Evolutionary conservation across 2,888 invertebrate genomes (phyloP), one percentile per base, ranked within the genome.

Genomic region (Laothoe populi): DNA sequence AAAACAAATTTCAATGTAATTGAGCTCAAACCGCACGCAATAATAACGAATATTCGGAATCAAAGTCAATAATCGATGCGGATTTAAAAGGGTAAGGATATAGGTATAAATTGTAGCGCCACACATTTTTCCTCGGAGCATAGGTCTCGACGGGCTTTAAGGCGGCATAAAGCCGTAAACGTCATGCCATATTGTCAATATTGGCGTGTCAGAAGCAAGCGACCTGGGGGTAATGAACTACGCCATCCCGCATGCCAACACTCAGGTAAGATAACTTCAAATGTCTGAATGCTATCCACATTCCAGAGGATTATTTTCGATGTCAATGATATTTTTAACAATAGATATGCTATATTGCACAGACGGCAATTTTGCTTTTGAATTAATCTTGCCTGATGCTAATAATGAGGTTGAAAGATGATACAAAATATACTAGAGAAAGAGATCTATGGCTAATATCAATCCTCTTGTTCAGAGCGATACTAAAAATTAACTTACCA

Each of bases 131-230:
- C 68, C 65, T 66, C 35, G 53, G 61, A 59, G 60, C 63, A 64
- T 73, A 71, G 71, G 67, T 69, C 66, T 63, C 62, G 64, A 68
- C 67, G 70, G 66, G 68, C 66, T 70, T 72, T 63, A 71, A 72
- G 67, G 70, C 70, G 67, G 72, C 73, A 69, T 75, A 72, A 70
- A 75, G 69, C 72, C 79, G 73, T 86, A 83, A 85, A 85, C 70
- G 75, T 78, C 70, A 69, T 71, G 66, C 75, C 65, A 70, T 71
- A 78, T 70, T 83, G 86, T 84, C 85, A 87, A 87, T 86, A 84
- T 81, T 81, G 75, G 78, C 72, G 67, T 67, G 72, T 72, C 67
- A 68, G 71, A 65, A 68, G 63, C 68, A 68, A 62, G 66, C 66
- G 64, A 68, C 64, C 64, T 63, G 70, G 72, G 87, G 84, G 77